Conservation (phyloP, 2,797 vertebrate species). For the Lophotriccus pileatus region DNA sequence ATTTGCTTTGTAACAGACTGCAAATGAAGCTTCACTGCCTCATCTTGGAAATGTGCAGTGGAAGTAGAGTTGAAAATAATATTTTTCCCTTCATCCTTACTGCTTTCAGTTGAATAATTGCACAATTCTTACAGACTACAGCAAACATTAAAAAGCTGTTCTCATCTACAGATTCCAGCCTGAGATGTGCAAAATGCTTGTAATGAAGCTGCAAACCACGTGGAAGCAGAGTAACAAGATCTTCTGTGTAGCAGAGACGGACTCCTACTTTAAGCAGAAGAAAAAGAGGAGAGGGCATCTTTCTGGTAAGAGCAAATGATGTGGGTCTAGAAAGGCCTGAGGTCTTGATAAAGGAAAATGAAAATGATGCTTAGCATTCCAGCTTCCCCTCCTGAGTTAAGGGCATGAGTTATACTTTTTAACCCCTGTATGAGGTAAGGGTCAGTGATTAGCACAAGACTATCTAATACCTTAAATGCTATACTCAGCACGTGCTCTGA, state of each 20-base stretch:
- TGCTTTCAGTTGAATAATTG: slow-evolving; percentile 74
- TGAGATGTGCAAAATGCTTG: slow-evolving; percentile 31
- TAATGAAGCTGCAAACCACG: slow-evolving; percentile 22
- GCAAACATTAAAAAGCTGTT: slow-evolving; percentile 78
- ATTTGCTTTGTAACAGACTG: slow-evolving; percentile 76
- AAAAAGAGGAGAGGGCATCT: not conserved
- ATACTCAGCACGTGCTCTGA: not conserved
- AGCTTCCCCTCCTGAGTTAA: not conserved
- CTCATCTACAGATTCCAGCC: slow-evolving; percentile 67
- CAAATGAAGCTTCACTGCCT: slow-evolving; percentile 72
- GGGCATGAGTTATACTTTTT: not conserved
- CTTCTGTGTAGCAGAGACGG: not conserved
- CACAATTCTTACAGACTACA: slow-evolving; percentile 71
- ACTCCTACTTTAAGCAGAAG: not conserved
- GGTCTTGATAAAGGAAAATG: not conserved
- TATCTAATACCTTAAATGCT: not conserved
- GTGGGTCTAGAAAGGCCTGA: not conserved
- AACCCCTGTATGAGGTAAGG: not conserved
- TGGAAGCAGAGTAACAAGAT: not conserved
- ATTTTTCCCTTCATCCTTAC: slow-evolving; percentile 66
- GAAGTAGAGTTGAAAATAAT: slow-evolving; percentile 68
- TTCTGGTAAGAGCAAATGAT: not conserved
- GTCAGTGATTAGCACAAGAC: not conserved
- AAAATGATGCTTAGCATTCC: not conserved
- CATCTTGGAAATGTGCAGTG: slow-evolving; percentile 66